Percentiles rank a stretch among this genome's conserved stretches.
Conservation (phyloP, 2,888 invertebrate species). For the Sabellastarte sp. region DNA sequence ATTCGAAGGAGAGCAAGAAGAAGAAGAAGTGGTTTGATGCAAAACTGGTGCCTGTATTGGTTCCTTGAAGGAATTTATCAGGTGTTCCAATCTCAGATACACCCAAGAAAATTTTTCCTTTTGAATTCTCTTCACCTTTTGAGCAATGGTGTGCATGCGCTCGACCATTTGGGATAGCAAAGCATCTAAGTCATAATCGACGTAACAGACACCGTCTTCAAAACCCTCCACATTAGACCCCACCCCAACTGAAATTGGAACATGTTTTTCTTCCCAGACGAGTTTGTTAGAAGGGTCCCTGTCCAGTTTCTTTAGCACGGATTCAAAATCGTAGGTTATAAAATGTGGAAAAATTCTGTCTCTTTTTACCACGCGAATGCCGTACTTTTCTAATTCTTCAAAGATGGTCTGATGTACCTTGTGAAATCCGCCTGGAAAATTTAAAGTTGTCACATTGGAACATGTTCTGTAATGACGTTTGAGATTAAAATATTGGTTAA, state of each 20-base stretch:
- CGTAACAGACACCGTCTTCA: background rate
- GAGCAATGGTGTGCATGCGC: background rate
- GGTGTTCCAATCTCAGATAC: too few relatives aligned
- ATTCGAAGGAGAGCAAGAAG: too few relatives aligned
- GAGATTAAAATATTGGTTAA: background rate
- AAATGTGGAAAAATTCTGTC: background rate
- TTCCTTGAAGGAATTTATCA: too few relatives aligned
- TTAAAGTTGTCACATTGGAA: background rate
- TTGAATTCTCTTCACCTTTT: too few relatives aligned
- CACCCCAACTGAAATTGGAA: background rate
- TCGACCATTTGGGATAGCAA: background rate
- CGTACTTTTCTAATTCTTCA: background rate
- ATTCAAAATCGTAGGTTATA: background rate
- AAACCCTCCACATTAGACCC: background rate
- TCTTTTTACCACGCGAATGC: background rate
- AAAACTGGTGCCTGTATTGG: too few relatives aligned
- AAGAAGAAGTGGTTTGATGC: too few relatives aligned
- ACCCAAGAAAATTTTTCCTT: too few relatives aligned
- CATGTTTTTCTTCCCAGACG: background rate
- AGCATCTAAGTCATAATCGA: background rate
- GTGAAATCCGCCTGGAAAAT: background rate
- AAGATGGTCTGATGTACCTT: background rate
- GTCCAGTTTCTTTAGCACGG: background rate
- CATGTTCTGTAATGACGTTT: background rate
- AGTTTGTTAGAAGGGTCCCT: background rate